Evolutionary conservation across 2,797 vertebrate species (phyloP), one percentile per base, ranked within the genome.

Genomic region (Semaprochilodus insignis): DNA sequence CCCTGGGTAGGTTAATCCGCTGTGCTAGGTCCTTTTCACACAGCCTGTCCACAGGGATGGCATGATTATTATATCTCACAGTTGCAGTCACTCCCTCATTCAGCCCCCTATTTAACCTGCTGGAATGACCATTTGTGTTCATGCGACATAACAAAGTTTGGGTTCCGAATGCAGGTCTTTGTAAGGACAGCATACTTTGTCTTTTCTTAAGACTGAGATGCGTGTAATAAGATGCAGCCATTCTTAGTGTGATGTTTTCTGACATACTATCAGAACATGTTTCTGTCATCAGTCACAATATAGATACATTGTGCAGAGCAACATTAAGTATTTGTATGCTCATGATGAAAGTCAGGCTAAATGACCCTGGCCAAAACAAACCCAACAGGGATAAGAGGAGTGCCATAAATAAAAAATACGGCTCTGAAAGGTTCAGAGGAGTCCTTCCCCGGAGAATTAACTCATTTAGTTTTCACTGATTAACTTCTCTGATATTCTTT

Each of bases 391-490:
- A 80, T 60, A 48, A 51, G 51, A 71, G 51, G 73, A 60, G 66
- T 62, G 21, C 31, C 31, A 74, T 80, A 67, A 60, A 11, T 44
- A 48, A 16, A 57, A 78, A 57, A 25, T 72, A 48, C 62, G 52
- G 19, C n/a, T 31, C 72, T 75, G 52, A 78, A 78, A 54, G 48
- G 51, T 86, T 76, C 17, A 69, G 69, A 44, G 21, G 52, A 44
- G 36, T 36, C 76, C 16, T 80, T 70, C 55, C 27, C 63, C 31
- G 54, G 77, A 78, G 81, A 76, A 73, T 81, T 63, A 81, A 81
- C 57, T 85, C 81, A 27, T 81, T 84, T 87, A 85, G 67, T 90
- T 93, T 91, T 86, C 81, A 81, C 86, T 87, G 86, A 93, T 88
- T 92, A 89, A 90, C 86, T 67, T 81, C n/a, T 59, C 80, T 55